Conservation (phyloP, 2,797 vertebrate genomes). For the Erpetoichthys calabaricus region DNA sequence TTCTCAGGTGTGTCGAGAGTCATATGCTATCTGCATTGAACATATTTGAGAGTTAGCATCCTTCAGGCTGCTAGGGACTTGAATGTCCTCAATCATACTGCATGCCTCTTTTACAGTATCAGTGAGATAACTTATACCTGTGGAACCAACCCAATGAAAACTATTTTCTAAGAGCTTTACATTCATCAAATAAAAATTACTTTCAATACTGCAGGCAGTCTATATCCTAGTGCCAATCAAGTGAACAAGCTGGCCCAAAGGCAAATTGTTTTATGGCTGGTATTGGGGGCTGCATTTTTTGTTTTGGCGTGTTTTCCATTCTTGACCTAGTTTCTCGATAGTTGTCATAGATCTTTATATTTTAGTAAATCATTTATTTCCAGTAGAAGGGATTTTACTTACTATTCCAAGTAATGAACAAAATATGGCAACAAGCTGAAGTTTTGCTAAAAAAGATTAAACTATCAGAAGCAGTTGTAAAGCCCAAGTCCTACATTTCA, state of each 20-base stretch:
- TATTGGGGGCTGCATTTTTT: neutral
- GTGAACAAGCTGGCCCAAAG: neutral
- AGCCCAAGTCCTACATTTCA: slow-evolving; percentile 32
- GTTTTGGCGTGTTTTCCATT: neutral
- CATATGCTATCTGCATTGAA: no score
- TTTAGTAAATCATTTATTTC: neutral
- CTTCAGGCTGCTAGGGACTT: no score
- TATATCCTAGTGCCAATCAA: neutral
- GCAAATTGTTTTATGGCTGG: neutral
- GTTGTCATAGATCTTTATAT: neutral
- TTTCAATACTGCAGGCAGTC: neutral
- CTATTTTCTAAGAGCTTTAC: neutral
- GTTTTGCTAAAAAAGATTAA: neutral
- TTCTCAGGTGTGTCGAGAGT: no score
- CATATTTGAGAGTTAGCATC: no score
- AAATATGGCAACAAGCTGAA: neutral
- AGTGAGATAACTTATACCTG: no score
- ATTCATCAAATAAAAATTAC: neutral
- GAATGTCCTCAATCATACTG: no score
- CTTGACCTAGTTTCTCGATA: neutral
- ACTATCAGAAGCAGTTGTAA: slow-evolving; percentile 14
- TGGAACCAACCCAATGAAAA: no score
- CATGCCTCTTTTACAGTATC: no score
- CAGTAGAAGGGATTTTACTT: neutral
- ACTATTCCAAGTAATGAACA: no score